Base-by-base conservation (phyloP, 2,888 invertebrate genomes). In the Clepsis dumicolana region DNA sequence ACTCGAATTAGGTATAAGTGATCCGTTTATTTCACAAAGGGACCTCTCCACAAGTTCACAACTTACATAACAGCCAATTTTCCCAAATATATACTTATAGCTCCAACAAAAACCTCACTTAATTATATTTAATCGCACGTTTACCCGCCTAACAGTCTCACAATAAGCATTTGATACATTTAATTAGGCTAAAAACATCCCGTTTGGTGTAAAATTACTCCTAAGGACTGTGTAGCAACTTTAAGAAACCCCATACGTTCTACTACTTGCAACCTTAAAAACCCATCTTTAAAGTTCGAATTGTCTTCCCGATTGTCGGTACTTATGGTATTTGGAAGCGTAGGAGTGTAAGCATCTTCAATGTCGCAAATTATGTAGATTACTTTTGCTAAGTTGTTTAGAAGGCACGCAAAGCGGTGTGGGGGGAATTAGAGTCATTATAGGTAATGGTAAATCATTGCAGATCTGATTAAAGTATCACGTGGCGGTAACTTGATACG, bases 281-380 rank as follows among this genome's bases (percentile, higher is more conserved):
- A 5, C 0, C 5, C 10, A 0, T 10, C 0, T n/a, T 1, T 16
- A 64, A 32, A 32, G 53, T 14, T 35, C 1, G 29, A 18, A 32
- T 59, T 59, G 2, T 14, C 7, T 18, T n/a, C 18, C 7, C 18
- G 32, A 0, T 16, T 10, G 1, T n/a, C 12, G 1, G 18, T 16
- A 59, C 52, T 44, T 53, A 44, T 10, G 64, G 44, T 21, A 32
- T 64, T 38, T 14, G 41, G 64, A 32, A 12, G 52, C 56, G 52
- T 12, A 44, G 41, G 16, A 68, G 52, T 18, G 52, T 38, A 53
- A 63, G 57, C 63, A 64, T 68, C 63, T 68, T 68, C 32, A 59
- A 71, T 70, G 70, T 71, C 56, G 50, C 69, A 71, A 72, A 72
- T 74, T 73, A 74, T 68, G 72, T 70, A 71, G 73, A 73, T 60